Conservation (phyloP, 1,140 invertebrate species). For the Diplogasteroides magnus region DNA sequence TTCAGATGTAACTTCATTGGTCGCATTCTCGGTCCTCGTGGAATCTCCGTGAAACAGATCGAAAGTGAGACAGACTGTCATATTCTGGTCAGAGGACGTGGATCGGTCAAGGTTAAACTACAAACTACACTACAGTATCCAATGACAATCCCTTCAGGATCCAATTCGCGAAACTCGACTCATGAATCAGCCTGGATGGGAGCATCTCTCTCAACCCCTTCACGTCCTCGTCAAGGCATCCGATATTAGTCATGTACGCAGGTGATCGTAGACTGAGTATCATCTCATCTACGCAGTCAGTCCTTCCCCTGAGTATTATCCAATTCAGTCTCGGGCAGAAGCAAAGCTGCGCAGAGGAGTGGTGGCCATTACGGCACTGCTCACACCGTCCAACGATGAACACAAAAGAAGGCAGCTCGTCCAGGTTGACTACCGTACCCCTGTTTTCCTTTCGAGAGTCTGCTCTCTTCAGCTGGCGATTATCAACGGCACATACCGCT, state of each 20-base stretch:
- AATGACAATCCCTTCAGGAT: background rate
- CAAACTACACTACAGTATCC: background rate
- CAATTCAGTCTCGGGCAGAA: background rate
- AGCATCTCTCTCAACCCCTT: constrained; percentile 15
- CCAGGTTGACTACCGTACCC: constrained; percentile 37
- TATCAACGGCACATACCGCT: too few species aligned
- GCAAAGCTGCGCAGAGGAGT: constrained; percentile 28
- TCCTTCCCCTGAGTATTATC: background rate
- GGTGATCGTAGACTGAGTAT: background rate
- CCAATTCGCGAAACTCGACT: constrained; percentile 6
- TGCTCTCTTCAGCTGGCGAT: too few species aligned
- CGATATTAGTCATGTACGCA: background rate
- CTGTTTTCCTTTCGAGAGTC: too few species aligned
- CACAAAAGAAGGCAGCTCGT: constrained; percentile 42
- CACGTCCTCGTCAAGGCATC: constrained; percentile 11
- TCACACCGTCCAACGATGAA: constrained; percentile 38
- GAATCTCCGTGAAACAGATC: constrained; percentile 19
- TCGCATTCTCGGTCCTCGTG: constrained; percentile 14
- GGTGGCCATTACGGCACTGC: constrained; percentile 24
- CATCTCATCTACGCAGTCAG: too few species aligned
- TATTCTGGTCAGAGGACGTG: constrained; percentile 13
- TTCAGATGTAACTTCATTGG: constrained; percentile 10
- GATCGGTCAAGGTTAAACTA: constrained; percentile 11
- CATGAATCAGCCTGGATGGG: constrained; percentile 9
- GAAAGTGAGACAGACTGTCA: constrained; percentile 16